Base-by-base conservation (phyloP, 2,797 vertebrate genomes). In the Sciaenops ocellatus region DNA sequence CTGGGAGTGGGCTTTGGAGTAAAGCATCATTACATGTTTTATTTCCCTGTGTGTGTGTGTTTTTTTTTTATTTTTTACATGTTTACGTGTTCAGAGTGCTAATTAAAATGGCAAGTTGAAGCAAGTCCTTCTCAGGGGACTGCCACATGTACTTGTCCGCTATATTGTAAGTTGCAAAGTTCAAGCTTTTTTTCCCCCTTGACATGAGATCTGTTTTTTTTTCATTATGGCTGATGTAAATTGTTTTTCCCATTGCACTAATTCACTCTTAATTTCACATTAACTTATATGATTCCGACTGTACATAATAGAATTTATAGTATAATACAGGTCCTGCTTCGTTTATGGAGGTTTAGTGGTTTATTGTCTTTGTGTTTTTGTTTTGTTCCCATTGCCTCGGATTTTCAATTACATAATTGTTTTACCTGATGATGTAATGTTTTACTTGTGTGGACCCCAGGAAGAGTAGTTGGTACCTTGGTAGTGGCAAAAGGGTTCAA, bases 101-200 rank as follows among this genome's bases (percentile, higher is more conserved):
- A 85, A 94, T 95, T 94, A 94, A 85, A 88, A 89, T 59, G 87
- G 88, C 94, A 90, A 85, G 95, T 90, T 93, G 60, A 73, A 85
- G 82, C 95, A 82, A 69, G 94, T 88, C 79, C 46, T 47, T 61
- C 92, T 82, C 87, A 17, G 65, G 89, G 89, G 86, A 87, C 51
- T 65, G 54, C 42, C 75, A 71, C 67, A 68, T 46, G 64, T 64
- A 57, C 56, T 38, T 77, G 41, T 55, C 56, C 3, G 15, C 77
- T 46, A 46, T 42, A 73, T 30, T 75, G 34, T 15, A 30, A 44
- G 55, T 73, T 68, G 18, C 55, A 54, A 79, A 57, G 84, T 63
- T 56, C 3, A 6, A 16, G 8, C 7, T 44, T 69, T 42, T 42
- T 63, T 42, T 55, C 15, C 38, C 30, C 20, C 54, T 41, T 48